Conservation (phyloP, 1,140 invertebrate species). For the Carposina sasakii region DNA sequence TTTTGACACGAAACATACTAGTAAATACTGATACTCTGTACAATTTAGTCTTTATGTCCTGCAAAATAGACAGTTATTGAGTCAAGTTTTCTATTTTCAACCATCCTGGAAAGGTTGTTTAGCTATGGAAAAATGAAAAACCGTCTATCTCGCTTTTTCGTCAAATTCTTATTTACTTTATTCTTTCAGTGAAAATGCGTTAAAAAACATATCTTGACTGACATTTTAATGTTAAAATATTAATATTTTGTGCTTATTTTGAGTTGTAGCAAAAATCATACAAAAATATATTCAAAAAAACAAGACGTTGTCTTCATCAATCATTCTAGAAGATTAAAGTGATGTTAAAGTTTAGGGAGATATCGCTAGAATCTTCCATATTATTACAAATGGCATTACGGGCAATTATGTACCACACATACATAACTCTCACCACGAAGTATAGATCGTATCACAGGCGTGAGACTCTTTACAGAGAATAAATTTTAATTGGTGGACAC, state of each 20-base stretch:
- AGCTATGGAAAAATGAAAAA: neutral
- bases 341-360: constrained; percentile 36
- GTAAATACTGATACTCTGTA: constrained; percentile 11
- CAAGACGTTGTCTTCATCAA: constrained; percentile 17
- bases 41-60: neutral
- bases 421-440: constrained; percentile 51
- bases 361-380: constrained; percentile 34
- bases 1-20: neutral
- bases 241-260: neutral
- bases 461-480: constrained; percentile 44
- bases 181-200: neutral
- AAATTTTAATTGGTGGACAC: constrained; percentile 57
- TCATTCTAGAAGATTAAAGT: constrained; percentile 31
- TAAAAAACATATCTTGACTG: neutral
- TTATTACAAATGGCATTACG: constrained; percentile 42
- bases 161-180: neutral
- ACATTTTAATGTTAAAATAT: neutral
- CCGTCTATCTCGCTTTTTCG: too few species aligned
- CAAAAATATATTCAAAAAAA: neutral
- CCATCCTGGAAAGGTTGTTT: neutral
- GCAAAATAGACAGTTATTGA: neutral
- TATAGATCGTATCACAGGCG: constrained; percentile 36
- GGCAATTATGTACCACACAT: constrained; percentile 47
- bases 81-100: neutral
- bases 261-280: neutral